A percentile compares a stretch with the other conserved stretches of the same genome.
Evolutionary conservation across 2,797 vertebrate genomes (phyloP).

Genomic region (Hafferia zeledoni): DNA sequence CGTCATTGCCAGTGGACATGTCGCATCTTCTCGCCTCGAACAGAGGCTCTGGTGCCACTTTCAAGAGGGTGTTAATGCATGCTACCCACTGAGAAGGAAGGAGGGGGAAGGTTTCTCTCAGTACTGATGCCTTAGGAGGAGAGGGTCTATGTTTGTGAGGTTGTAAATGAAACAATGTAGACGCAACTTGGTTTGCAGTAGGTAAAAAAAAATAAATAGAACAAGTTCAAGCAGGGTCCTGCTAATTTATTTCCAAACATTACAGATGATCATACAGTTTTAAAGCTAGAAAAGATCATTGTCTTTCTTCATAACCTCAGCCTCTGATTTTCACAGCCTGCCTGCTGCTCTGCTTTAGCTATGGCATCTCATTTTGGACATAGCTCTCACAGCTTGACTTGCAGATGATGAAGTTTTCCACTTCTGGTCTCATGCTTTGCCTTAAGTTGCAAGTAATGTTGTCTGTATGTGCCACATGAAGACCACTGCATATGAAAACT

Average conservation of each 20-base stretch:
- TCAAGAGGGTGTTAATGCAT: neutral
- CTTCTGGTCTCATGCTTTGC: neutral
- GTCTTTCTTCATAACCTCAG: neutral
- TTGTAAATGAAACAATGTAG: neutral
- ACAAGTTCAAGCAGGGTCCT: neutral
- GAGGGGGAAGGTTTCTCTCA: neutral
- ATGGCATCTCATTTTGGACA: neutral
- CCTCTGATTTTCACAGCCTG: neutral
- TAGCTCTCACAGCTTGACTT: neutral
- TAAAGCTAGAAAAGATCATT: neutral
- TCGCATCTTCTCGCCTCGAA: fast-evolving
- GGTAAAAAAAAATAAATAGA: neutral
- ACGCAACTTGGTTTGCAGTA: neutral
- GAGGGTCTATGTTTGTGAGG: neutral
- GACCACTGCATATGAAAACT: neutral
- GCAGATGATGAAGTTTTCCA: neutral
- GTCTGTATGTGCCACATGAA: fast-evolving
- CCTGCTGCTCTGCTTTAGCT: neutral
- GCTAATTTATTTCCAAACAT: neutral
- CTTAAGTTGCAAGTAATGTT: fast-evolving
- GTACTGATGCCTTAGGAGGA: neutral
- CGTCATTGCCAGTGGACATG: neutral
- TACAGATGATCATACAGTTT: neutral
- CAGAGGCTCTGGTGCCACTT: neutral
- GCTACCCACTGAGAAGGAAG: neutral